A percentile compares a stretch with the other conserved stretches of the same genome.
Evolutionary conservation across 2,113 vertebrate genomes (phyloP).

Genomic region (Grammomys dolichurus): DNA sequence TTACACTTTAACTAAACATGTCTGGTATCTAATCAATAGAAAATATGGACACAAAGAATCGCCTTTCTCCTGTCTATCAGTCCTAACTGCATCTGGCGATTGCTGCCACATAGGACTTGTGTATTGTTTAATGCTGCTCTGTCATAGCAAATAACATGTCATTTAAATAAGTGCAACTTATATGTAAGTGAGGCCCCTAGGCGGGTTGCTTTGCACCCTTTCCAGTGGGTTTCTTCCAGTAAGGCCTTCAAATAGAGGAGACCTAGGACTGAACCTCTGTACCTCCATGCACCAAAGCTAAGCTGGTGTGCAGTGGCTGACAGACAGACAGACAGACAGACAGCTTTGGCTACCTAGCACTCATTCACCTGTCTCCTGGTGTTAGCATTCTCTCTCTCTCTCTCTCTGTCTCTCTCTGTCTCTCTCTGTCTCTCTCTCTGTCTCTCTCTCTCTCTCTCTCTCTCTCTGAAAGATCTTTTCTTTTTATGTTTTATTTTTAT

Average conservation of each 20-base stretch:
- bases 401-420: no score
- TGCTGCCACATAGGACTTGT: neutral
- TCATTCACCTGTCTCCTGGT: neutral
- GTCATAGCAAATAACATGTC: neutral
- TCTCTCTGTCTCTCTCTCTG: no score
- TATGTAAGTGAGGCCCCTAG: neutral
- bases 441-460: no score
- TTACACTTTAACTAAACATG: neutral
- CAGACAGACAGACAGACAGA: neutral
- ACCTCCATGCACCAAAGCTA: neutral
- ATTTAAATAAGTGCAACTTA: neutral
- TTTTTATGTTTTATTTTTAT: no score
- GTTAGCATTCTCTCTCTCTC: neutral
- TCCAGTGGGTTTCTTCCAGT: neutral
- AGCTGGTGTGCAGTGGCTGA: neutral
- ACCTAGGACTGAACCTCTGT: neutral
- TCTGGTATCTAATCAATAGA: slow-evolving; percentile 19
- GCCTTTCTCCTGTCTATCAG: neutral
- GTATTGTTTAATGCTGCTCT: neutral
- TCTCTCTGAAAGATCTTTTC: no score
- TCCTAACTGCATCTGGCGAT: neutral
- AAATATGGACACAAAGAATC: neutral
- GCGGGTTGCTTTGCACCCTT: neutral
- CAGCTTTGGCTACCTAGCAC: neutral
- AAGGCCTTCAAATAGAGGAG: neutral